phyloP scores from a whole-genome alignment of 1,140 invertebrate species.

The Alviniconcha marisindica region DNA sequence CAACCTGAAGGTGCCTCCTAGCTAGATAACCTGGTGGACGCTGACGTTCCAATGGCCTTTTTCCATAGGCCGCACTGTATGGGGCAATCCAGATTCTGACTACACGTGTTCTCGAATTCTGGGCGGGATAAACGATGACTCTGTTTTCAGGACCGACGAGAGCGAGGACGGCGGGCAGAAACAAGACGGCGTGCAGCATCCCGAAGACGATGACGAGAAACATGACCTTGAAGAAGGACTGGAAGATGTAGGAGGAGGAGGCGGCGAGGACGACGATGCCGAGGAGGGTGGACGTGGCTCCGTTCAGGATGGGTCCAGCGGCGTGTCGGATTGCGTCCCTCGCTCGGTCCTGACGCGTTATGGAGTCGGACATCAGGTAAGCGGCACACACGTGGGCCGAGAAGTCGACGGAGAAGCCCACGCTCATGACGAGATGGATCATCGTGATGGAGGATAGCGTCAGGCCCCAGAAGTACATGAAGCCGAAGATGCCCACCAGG shows the following conservation, averaged over 20 bases:
- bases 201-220: constrained; percentile 97
- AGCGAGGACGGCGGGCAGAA: constrained; percentile 94
- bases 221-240: constrained; percentile 98
- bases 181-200: constrained; percentile 93
- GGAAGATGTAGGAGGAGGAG: constrained; percentile 96
- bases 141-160: constrained; percentile 72
- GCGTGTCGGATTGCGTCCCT: constrained; percentile 90
- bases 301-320: constrained; percentile 95
- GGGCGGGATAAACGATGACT: too few species aligned
- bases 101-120: too few species aligned
- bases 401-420: constrained; percentile 98
- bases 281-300: constrained; percentile 94
- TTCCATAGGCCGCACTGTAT: too few species aligned
- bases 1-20: too few species aligned
- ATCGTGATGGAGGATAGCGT: constrained; percentile 98
- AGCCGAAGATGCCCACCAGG: constrained; percentile 95
- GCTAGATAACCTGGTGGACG: too few species aligned
- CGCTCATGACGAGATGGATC: constrained; percentile 99
- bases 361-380: constrained; percentile 87
- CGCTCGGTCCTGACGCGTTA: constrained; percentile 81
- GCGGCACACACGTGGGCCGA: constrained; percentile 98
- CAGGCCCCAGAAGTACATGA: constrained; percentile 96
- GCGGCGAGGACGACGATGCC: constrained; percentile 91
- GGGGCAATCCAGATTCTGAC: too few species aligned
- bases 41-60: too few species aligned